A percentile compares a stretch with the other conserved stretches of the same genome.
These are phyloP conservation scores for Calidris pygmaea DNA, from an alignment of 2,113 vertebrate genomes.

Conservation along the genomic window DNA sequence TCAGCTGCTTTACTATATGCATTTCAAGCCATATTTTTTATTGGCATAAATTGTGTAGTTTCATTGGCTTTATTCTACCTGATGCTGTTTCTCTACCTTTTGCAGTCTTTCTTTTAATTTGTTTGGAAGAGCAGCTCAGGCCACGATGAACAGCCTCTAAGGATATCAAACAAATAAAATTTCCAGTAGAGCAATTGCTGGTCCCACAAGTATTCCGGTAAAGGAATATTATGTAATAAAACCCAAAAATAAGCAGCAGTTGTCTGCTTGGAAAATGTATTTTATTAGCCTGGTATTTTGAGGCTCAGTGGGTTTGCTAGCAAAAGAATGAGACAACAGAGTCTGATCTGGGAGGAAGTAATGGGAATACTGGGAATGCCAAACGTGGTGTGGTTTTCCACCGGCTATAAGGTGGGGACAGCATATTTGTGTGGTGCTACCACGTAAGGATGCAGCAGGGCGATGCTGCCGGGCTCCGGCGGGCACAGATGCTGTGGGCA, in stretches of 20 bases:
- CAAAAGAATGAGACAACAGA: background rate
- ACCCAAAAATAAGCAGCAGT: background rate
- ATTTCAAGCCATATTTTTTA: background rate
- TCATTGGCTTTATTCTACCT: background rate
- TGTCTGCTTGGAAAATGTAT: background rate
- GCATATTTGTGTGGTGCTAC: accelerated
- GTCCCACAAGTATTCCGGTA: background rate
- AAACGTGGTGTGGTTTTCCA: accelerated
- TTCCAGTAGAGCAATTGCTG: background rate
- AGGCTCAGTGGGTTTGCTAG: background rate
- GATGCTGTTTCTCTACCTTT: background rate
- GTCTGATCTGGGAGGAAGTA: background rate
- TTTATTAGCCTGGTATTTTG: background rate
- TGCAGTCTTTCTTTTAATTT: background rate
- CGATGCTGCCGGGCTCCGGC: background rate
- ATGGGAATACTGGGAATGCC: background rate
- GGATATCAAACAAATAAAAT: background rate
- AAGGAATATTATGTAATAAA: background rate
- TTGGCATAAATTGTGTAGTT: background rate
- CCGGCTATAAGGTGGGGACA: background rate
- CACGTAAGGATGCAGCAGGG: no score
- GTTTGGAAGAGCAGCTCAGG: background rate
- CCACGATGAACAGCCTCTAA: background rate
- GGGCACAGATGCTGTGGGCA: accelerated
- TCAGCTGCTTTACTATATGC: background rate